phyloP scores from a whole-genome alignment of 1,140 invertebrate species.

The Ylistrum balloti region DNA sequence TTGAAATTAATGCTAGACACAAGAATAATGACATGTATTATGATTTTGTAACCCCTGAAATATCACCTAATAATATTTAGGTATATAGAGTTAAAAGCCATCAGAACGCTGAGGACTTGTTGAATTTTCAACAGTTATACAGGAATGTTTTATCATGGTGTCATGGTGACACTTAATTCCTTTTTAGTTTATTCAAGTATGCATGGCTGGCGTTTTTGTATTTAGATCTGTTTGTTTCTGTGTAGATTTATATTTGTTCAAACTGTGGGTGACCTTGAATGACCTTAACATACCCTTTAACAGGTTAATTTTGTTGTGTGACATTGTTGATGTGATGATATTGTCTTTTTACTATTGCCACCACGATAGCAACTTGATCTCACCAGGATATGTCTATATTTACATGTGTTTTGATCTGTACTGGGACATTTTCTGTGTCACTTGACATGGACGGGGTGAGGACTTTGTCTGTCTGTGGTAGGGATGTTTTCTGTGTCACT shows the following conservation, averaged over 20 bases:
- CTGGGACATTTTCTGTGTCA: background rate
- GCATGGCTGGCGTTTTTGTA: too few relatives aligned
- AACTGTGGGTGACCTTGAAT: background rate
- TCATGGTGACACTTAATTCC: background rate
- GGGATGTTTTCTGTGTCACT: background rate
- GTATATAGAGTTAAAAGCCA: background rate
- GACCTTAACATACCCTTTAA: too few relatives aligned
- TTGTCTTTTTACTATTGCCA: background rate
- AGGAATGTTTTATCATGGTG: background rate
- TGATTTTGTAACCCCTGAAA: background rate
- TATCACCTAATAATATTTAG: background rate
- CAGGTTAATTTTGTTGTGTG: background rate
- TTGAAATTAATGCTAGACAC: background rate
- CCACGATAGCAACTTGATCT: background rate
- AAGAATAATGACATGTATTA: background rate
- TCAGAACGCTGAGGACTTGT: background rate
- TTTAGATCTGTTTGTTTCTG: too few relatives aligned
- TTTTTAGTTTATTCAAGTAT: too few relatives aligned
- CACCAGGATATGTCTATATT: background rate
- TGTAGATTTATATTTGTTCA: too few relatives aligned
- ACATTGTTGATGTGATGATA: background rate
- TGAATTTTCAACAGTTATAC: background rate
- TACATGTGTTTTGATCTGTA: constrained; percentile 5
- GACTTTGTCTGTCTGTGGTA: too few relatives aligned
- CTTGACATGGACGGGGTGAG: background rate